Base-by-base conservation (phyloP, 2,888 invertebrate species). In the Drosophila recens region DNA sequence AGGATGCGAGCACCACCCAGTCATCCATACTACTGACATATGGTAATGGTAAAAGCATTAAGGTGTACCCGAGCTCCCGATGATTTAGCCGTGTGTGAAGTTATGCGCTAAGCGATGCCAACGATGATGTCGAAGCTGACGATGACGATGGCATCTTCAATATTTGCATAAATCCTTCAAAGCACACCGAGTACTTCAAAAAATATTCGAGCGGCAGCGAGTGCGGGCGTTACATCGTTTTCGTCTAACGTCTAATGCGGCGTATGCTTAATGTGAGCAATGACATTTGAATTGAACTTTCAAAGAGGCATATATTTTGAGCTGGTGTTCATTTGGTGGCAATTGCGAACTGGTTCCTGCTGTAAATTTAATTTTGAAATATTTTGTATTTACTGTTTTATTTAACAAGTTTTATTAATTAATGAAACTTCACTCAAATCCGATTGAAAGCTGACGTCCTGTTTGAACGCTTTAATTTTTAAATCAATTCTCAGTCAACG, bases 11-110 rank as follows among this genome's bases (percentile, higher is more conserved):
- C 15, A 17, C 51, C 30, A 15, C 43, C 45, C 45, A 40, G 20
- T 17, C 15, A 27, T 34, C 42, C 49, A 56, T 34, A 53, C 53
- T 49, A 34, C 63, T 40, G 23, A 43, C 77, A 86, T 82, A 86
- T 87, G 87, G 85, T 87, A 87, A 84, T 87, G 85, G 87, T 82
- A 87, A 82, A 82, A 82, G 82, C 82, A 85, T 87, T 85, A 84
- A 82, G 87, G 77, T 87, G 85, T 84, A 56, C 64, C 62, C 66
- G 27, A 57, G 66, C 78, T 63, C 52, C 49, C 64, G 23, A 65
- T 80, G 65, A 61, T 52, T 76, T 80, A 67, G 73, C 52, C 64
- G 73, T 79, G 79, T 68, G 86, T 80, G 86, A 73, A 77, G 82
- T 75, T 74, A 87, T 82, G 80, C 80, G 82, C 82, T 85, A 72